Evolutionary conservation across 2,888 invertebrate genomes (phyloP), one percentile per base, ranked within the genome.

Genomic region (Parthenolecanium corni): DNA sequence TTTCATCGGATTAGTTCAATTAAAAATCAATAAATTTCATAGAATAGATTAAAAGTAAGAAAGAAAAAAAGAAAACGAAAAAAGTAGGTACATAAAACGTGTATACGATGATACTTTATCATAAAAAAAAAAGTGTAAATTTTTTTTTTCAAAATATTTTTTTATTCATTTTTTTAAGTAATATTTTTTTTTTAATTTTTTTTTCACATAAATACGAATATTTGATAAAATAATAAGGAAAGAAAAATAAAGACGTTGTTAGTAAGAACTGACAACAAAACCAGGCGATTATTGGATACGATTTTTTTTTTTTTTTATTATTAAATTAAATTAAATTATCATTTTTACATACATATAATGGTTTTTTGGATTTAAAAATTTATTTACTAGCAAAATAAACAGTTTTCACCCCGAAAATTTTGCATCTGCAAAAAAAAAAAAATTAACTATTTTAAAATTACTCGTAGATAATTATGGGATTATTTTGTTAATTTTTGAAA

Each of bases 1-100:
- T n/a, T n/a, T n/a, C n/a, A n/a, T n/a, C n/a, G n/a, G n/a, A 57
- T 57, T 57, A 57, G 57, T 57, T 44, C 31, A 24, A 57, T 57
- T 57, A 57, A 57, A 46, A 57, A 56, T 46, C 57, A 57, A 44
- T 46, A 57, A 23, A 42, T 57, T 57, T 44, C 24, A 46, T 46
- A 57, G 25, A 57, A 57, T 57, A 57, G 18, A 31, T 21, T 57
- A 54, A 40, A 25, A 38, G 11, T 49, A 49, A 14, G n/a, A 14
- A 14, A 5, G n/a, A 44, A 44, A 51, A 40, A 56, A 56, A 23
- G 36, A 21, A 40, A 42, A 24, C 44, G 24, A 57, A 56, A 38
- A 16, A 56, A 21, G 46, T 25, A 44, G 16, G 31, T 20, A 57
- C 21, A 31, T 31, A 31, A 57, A 24, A n/a, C n/a, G 46, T 57